Evolutionary conservation across 2,113 vertebrate species (phyloP).

Genomic region (Oostethus manadensis): DNA sequence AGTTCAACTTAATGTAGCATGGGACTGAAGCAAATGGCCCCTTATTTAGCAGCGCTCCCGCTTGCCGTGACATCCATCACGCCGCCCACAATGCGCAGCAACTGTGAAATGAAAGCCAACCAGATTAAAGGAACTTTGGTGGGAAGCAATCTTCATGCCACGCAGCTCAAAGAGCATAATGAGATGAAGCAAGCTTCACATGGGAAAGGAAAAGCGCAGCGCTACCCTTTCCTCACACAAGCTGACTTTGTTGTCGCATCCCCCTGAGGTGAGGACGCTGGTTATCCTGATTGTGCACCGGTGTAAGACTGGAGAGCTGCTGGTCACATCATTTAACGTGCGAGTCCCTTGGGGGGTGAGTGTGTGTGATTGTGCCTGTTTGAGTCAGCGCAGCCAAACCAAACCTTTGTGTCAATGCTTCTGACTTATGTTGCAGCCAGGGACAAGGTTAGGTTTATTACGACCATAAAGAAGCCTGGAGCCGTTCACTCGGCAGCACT

Average conservation of each 20-base stretch:
- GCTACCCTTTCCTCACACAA: constrained; percentile 18
- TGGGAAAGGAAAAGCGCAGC: constrained; percentile 13
- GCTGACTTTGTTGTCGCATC: constrained; percentile 28
- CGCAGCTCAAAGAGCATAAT: constrained; percentile 11
- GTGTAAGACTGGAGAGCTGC: neutral
- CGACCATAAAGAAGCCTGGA: constrained; percentile 28
- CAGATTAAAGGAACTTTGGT: constrained; percentile 23
- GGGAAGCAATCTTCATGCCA: neutral
- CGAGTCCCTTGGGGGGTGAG: neutral
- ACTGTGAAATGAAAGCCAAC: constrained; percentile 15
- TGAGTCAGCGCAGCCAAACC: constrained; percentile 2
- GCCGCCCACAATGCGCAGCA: neutral
- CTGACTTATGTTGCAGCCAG: constrained; percentile 4
- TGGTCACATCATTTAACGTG: constrained; percentile 23
- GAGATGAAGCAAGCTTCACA: constrained; percentile 23
- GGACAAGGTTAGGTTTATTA: constrained; percentile 38
- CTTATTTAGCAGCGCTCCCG: neutral
- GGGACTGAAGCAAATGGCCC: constrained; percentile 1
- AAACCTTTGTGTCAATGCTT: constrained; percentile 7
- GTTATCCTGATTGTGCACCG: constrained; percentile 42
- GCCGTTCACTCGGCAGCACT: constrained; percentile 20
- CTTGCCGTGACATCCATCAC: neutral
- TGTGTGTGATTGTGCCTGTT: too few species aligned
- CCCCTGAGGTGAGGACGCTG: constrained; percentile 27
- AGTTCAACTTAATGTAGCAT: constrained; percentile 3